phyloP scores from a whole-genome alignment of 2,888 invertebrate species.

The Bimastos eiseni region DNA sequence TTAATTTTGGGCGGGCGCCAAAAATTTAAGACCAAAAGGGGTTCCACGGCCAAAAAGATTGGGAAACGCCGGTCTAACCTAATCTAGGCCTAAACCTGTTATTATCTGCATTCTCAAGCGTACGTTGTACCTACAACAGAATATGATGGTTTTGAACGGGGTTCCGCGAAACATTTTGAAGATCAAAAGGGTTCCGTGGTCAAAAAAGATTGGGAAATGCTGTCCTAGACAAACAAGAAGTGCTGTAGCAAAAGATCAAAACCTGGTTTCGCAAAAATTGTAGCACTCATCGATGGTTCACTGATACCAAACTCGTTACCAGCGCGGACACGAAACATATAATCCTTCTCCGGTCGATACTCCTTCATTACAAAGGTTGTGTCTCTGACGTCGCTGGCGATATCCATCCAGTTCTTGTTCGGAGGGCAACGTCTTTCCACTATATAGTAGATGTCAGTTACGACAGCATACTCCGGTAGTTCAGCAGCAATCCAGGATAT shows the following conservation, averaged over 20 bases:
- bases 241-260: not conserved
- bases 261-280: constrained; percentile 48
- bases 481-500: constrained; percentile 93
- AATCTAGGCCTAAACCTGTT: too few species aligned
- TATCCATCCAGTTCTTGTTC: constrained; percentile 55
- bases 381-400: constrained; percentile 50
- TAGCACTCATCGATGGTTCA: constrained; percentile 88
- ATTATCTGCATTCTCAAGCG: too few species aligned
- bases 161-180: too few species aligned
- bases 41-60: too few species aligned
- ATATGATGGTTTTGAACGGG: too few species aligned
- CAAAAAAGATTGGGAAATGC: too few species aligned
- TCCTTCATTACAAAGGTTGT: constrained; percentile 51
- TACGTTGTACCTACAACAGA: too few species aligned
- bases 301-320: constrained; percentile 95
- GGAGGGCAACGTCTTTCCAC: constrained; percentile 76
- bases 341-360: constrained; percentile 87
- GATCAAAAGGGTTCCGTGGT: too few species aligned
- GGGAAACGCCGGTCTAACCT: too few species aligned
- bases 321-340: constrained; percentile 90
- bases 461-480: constrained; percentile 76
- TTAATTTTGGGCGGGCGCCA: too few species aligned
- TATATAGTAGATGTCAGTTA: constrained; percentile 86
- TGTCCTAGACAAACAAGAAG: not conserved
- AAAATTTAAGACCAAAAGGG: too few species aligned